Base-by-base conservation (phyloP, 1,140 invertebrate species). In the Drosophila lacteicornis region DNA sequence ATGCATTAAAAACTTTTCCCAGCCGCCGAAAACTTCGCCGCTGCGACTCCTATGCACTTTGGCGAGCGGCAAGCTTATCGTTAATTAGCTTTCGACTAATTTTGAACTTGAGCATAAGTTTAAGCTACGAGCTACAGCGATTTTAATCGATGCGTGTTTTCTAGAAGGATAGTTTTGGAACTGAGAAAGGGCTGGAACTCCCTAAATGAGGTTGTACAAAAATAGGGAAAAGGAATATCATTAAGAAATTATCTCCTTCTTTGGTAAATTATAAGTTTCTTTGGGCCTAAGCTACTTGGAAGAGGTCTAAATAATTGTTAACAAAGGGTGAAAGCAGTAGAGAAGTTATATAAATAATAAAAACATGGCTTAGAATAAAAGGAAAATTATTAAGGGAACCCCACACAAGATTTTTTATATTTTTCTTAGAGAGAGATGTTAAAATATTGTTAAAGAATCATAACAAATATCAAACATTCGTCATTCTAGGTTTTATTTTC, bases 61-160 rank as follows among this genome's bases (percentile, higher is more conserved):
- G 38, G 60, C 46, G 17, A 61, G 66, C 65, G 13, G 19, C 75
- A 61, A 56, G 79, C 85, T 84, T 90, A 88, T 90, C 84, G 85
- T 78, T 90, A 88, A 88, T 88, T 88, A 90, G 78, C 81, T 88
- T 84, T 80, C 74, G 55, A 81, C 84, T 81, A 84, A 88, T 90
- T 90, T 71, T 70, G 53, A 88, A 90, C 81, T 88, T 75, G 57
- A 90, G 77, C 85, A 84, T 84, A 88, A 88, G 84, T 87, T 88
- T 70, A 63, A 78, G 49, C 49, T 38, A 53, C 63, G 49, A 78
- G 58, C 49, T 74, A 69, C 68, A 61, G 51, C 74, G 53, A 61
- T 67, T 66, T 63, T 62, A 79, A 88, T 88, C 82, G 79, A 86
- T 80, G 83, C 68, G 30, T 75, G 60, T 25, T 79, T 76, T 56